Conservation (phyloP, 2,113 vertebrate species). For the Dicerorhinus sumatrensis region DNA sequence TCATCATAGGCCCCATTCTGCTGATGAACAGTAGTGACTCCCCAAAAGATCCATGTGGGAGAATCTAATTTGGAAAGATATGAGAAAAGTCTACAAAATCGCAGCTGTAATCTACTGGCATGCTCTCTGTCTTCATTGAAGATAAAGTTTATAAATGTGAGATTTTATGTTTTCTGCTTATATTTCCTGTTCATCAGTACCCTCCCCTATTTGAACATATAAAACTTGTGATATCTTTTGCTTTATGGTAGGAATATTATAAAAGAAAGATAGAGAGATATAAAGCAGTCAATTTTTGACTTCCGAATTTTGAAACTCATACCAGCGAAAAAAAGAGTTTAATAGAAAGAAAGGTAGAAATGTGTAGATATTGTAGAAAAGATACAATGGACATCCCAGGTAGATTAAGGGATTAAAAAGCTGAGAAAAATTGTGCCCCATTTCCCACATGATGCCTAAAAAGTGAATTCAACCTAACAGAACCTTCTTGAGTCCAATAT, state of each 20-base stretch:
- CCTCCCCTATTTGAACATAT: background rate
- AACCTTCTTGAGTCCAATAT: background rate
- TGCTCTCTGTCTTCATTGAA: background rate
- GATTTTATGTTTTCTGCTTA: background rate
- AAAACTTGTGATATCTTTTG: background rate
- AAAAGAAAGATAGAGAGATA: background rate
- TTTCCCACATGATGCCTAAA: background rate
- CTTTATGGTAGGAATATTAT: background rate
- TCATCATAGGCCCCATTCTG: background rate
- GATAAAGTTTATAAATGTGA: background rate
- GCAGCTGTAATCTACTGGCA: background rate
- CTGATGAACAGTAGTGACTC: background rate
- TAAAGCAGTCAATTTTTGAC: background rate
- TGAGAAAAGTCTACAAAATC: background rate
- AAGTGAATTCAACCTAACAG: background rate
- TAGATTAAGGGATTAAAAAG: background rate
- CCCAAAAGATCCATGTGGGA: background rate
- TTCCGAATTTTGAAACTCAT: slow-evolving; percentile 16
- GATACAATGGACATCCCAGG: background rate
- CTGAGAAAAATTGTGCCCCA: background rate
- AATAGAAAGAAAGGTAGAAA: background rate
- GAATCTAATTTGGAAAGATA: background rate
- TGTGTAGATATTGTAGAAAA: background rate
- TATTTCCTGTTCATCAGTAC: background rate
- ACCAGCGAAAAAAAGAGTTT: background rate